Conservation (phyloP, 2,888 invertebrate genomes). For the Serrognathus titanus region DNA sequence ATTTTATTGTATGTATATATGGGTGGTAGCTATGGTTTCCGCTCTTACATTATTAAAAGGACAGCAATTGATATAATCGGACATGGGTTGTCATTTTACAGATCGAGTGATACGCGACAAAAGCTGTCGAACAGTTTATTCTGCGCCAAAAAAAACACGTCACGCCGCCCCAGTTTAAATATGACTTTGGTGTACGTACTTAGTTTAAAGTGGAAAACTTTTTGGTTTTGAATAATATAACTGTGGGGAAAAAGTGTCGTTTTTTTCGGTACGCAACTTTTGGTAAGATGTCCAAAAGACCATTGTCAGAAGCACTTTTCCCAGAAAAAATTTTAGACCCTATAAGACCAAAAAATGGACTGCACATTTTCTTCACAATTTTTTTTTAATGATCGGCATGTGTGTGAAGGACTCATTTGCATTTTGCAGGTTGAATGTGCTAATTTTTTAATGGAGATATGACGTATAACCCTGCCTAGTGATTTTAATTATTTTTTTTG, state of each 20-base stretch:
- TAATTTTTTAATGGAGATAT: too few species aligned
- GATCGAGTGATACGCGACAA: not conserved
- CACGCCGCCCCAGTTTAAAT: not conserved
- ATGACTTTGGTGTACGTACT: not conserved
- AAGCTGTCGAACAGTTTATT: not conserved
- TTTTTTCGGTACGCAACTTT: not conserved
- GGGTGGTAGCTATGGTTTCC: slow-evolving; percentile 34
- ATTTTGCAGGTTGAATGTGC: too few species aligned
- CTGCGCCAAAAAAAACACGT: not conserved
- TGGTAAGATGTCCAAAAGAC: too few species aligned
- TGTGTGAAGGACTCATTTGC: too few species aligned
- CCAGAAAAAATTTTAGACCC: too few species aligned
- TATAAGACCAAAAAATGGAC: too few species aligned
- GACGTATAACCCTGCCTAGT: too few species aligned
- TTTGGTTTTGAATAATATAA: not conserved
- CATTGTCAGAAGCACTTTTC: too few species aligned
- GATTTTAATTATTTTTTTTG: too few species aligned
- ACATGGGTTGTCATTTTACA: slow-evolving; percentile 7
- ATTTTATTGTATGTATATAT: slow-evolving; percentile 45
- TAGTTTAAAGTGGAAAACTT: not conserved
- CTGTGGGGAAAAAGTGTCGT: not conserved
- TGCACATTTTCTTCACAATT: too few species aligned
- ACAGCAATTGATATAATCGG: slow-evolving; percentile 10
- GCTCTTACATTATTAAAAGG: slow-evolving; percentile 33
- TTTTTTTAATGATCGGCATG: too few species aligned